Conservation (phyloP, 2,113 vertebrate species). For the Ahaetulla prasina region DNA sequence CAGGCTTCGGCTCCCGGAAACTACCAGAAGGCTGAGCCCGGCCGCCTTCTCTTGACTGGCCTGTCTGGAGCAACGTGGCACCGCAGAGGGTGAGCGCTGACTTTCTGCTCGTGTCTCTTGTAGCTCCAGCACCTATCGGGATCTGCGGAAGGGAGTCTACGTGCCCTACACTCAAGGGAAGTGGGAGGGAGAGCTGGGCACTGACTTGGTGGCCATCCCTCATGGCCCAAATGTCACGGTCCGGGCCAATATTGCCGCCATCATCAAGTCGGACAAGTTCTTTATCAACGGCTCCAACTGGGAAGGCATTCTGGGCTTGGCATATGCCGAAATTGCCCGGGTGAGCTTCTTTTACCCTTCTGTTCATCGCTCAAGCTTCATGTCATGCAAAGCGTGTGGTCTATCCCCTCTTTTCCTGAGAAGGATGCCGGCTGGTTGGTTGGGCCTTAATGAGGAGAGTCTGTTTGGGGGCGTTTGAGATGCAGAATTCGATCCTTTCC, state of each 20-base stretch:
- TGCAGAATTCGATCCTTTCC: not conserved
- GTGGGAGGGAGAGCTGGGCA: constrained; percentile 97
- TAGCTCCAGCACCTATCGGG: constrained; percentile 89
- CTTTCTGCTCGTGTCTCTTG: not conserved
- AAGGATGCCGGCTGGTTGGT: not conserved
- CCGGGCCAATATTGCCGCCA: constrained; percentile 93
- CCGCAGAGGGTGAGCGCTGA: not conserved
- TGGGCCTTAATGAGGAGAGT: not conserved
- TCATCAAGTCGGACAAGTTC: constrained; percentile 95
- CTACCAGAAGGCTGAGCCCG: not conserved
- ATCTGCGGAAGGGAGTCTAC: constrained; percentile 88
- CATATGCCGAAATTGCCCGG: constrained; percentile 92
- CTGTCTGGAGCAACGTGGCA: not conserved
- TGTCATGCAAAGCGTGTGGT: too few species aligned
- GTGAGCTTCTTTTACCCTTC: constrained; percentile 65
- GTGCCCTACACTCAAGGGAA: constrained; percentile 98
- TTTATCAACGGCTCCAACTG: constrained; percentile 99
- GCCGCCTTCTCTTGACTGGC: not conserved
- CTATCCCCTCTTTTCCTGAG: not conserved
- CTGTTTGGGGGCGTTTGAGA: not conserved
- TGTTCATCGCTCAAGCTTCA: not conserved
- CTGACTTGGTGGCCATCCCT: constrained; percentile 90
- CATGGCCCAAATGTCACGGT: constrained; percentile 91
- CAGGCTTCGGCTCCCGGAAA: not conserved
- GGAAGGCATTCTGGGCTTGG: constrained; percentile 96